Base-by-base conservation (phyloP, 2,797 vertebrate species). In the Bradypus variegatus region DNA sequence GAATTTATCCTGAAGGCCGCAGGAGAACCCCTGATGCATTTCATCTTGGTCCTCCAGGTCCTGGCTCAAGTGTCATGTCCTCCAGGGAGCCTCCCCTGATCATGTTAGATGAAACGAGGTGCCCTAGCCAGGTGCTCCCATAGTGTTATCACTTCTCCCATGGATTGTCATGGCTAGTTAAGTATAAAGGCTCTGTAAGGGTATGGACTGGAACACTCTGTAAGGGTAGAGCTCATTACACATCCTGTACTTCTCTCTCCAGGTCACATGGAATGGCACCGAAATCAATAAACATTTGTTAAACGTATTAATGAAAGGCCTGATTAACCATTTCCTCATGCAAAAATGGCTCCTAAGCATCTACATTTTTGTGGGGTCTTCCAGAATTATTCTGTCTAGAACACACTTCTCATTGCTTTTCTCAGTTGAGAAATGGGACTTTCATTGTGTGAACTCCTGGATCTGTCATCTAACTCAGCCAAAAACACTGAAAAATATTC, bases 91-190 rank as follows among this genome's bases (percentile, higher is more conserved):
- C 73, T 83, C 25, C 64, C 38, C 48, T 36, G 60, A n/a, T 9
- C 3, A 0, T 53, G 58, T 33, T 33, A 36, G 36, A 38, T 41
- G 33, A 7, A 45, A 45, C 16, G 55, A 65, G n/a, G 33, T 12
- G 15, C 12, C 23, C 13, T 73, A 83, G 65, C 14, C 0, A 0
- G 27, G 31, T 3, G 64, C 15, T 75, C 25, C 60, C 12, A 0
- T 5, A 11, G 53, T 23, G 27, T 23, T 58, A 53, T 80, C 36
- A 11, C 25, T 45, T 75, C 38, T 79, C 15, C 2, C 65, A 15
- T 15, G 0, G 38, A 10, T n/a, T 27, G 15, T 64, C 75, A n/a
- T 0, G 1, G 12, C 31, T 10, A 3, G 31, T 36, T 73, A n/a
- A 50, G 21, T 2, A 12, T 38, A 21, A 23, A 58, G 9, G 58